Evolutionary conservation across 1,140 invertebrate species (phyloP).

Genomic region (Brachionus koreanus): DNA sequence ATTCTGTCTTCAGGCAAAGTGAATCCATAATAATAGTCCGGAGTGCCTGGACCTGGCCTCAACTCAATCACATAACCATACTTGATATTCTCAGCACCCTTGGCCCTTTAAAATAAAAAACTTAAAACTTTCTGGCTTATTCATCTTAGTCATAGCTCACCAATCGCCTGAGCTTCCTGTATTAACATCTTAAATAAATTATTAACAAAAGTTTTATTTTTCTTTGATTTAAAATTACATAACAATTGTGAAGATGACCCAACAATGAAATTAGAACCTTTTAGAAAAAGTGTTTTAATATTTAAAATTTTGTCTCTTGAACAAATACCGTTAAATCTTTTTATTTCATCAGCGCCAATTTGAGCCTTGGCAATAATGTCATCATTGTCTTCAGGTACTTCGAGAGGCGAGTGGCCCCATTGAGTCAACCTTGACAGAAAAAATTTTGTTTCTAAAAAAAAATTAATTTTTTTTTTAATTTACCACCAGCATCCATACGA

Average conservation of each 20-base stretch:
- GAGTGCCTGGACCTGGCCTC: constrained; percentile 26
- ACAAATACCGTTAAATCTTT: constrained; percentile 5
- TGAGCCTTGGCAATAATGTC: constrained; percentile 20
- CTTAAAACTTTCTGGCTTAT: neutral
- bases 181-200: neutral
- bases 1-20: constrained; percentile 36
- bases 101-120: constrained; percentile 44
- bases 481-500: constrained; percentile 25
- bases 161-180: neutral
- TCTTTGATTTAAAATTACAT: neutral
- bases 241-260: constrained; percentile 21
- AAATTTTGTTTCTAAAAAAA: neutral
- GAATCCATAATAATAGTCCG: constrained; percentile 28
- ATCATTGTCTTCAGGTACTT: neutral
- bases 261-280: constrained; percentile 1
- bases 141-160: neutral
- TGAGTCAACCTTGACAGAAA: neutral
- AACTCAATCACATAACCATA: constrained; percentile 48
- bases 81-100: constrained; percentile 45
- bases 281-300: neutral
- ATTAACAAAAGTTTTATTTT: neutral
- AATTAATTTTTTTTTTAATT: neutral
- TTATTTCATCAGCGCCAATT: constrained; percentile 16
- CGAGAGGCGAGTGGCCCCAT: neutral
- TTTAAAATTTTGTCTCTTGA: neutral